Evolutionary conservation across 2,797 vertebrate species (phyloP).

Genomic region (Notolabrus celidotus): DNA sequence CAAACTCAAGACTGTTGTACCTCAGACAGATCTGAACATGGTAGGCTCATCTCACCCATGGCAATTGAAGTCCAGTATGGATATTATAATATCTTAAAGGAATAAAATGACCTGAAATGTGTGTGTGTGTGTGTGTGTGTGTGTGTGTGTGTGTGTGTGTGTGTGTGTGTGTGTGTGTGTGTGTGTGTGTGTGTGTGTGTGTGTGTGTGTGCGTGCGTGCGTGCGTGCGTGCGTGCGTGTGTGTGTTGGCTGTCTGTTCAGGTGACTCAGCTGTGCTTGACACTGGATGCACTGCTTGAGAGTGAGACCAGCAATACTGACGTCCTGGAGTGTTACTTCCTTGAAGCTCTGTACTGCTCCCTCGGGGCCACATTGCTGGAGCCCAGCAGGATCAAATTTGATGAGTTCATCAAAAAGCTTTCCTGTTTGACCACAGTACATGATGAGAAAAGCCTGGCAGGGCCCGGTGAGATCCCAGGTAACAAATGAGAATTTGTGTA

Average conservation of each 20-base stretch:
- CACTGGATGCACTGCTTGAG: slow-evolving; percentile 89
- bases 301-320: slow-evolving; percentile 76
- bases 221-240: no score
- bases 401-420: slow-evolving; percentile 89
- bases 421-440: slow-evolving; percentile 83
- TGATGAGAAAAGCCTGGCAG: slow-evolving; percentile 82
- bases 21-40: slow-evolving; percentile 97
- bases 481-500: slow-evolving; percentile 5
- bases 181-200: no score
- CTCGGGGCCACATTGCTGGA: slow-evolving; percentile 91
- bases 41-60: slow-evolving; percentile 75
- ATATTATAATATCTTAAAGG: not conserved
- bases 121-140: no score
- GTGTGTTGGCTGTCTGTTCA: slow-evolving; percentile 62
- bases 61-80: not conserved
- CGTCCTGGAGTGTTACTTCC: slow-evolving; percentile 92
- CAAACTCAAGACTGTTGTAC: slow-evolving; percentile 92
- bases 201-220: no score
- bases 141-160: no score
- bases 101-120: not conserved
- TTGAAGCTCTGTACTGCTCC: slow-evolving; percentile 95
- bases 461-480: slow-evolving; percentile 94
- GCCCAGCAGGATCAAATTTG: slow-evolving; percentile 86
- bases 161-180: no score
- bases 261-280: slow-evolving; percentile 91